Evolutionary conservation across 2,797 vertebrate species (phyloP).

Genomic region (Protosalanx chinensis): DNA sequence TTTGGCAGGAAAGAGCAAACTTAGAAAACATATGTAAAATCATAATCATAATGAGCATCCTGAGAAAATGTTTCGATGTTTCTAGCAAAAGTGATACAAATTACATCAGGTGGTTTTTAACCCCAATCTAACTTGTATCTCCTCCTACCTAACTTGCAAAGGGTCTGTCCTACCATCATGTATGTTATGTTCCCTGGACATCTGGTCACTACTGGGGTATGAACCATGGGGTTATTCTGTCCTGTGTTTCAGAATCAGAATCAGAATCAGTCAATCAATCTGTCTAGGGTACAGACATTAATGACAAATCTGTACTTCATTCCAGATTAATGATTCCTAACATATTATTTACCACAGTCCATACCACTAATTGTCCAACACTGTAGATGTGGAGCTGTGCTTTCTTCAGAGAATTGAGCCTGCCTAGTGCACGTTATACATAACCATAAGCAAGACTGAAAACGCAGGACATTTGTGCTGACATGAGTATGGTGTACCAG

Average conservation of each 20-base stretch:
- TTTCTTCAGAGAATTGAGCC: slow-evolving; percentile 20
- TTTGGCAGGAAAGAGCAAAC: too few relatives aligned
- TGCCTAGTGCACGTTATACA: slow-evolving; percentile 34
- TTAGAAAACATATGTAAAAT: too few relatives aligned
- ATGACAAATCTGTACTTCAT: slow-evolving; percentile 17
- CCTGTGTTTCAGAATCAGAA: slow-evolving; percentile 11
- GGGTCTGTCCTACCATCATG: too few relatives aligned
- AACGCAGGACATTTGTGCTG: slow-evolving; percentile 42
- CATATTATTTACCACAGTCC: slow-evolving; percentile 19
- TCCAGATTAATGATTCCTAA: slow-evolving; percentile 19
- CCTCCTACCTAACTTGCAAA: too few relatives aligned
- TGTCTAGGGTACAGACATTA: slow-evolving; percentile 9
- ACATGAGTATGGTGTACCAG: slow-evolving; percentile 35
- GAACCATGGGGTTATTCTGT: neutral
- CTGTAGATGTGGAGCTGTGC: slow-evolving; percentile 8
- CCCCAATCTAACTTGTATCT: too few relatives aligned
- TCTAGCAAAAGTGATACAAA: too few relatives aligned
- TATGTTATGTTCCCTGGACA: too few relatives aligned
- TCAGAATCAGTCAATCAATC: too few relatives aligned
- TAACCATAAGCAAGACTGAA: slow-evolving; percentile 34
- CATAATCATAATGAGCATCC: too few relatives aligned
- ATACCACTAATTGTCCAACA: neutral
- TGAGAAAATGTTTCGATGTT: too few relatives aligned
- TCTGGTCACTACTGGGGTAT: too few relatives aligned
- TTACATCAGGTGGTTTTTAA: too few relatives aligned